These are phyloP conservation scores for Drosophila pallidifrons DNA, from an alignment of 1,140 invertebrate genomes.

Conservation along the genomic window DNA sequence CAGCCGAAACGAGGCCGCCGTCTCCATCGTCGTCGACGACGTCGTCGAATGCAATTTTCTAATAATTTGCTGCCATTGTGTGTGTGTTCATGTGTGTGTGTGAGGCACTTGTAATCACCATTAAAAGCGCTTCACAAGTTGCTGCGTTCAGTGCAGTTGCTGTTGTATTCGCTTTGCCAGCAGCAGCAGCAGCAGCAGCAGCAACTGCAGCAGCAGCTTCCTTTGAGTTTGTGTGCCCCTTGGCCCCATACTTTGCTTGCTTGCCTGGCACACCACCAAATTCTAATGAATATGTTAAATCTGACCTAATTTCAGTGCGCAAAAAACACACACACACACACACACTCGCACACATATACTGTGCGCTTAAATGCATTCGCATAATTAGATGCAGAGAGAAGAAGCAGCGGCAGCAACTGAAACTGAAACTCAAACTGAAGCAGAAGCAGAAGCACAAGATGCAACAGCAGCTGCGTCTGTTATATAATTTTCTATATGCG, in stretches of 20 bases:
- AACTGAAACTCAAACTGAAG: too few species aligned
- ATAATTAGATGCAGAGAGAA: slow-evolving; percentile 72
- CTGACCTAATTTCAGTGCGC: slow-evolving; percentile 69
- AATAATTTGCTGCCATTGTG: slow-evolving; percentile 67
- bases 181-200: slow-evolving; percentile 35
- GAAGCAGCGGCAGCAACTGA: slow-evolving; percentile 1
- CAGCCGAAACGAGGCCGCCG: slow-evolving; percentile 74
- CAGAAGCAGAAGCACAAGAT: not conserved
- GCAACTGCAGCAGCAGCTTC: slow-evolving; percentile 30
- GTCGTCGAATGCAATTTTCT: slow-evolving; percentile 77
- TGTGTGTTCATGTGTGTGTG: slow-evolving; percentile 31
- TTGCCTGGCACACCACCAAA: slow-evolving; percentile 29
- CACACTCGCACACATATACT: slow-evolving; percentile 30
- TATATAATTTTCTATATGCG: slow-evolving; percentile 27
- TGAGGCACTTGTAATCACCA: slow-evolving; percentile 77
- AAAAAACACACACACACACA: slow-evolving; percentile 25
- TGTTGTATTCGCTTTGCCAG: slow-evolving; percentile 16
- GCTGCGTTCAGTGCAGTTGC: slow-evolving; percentile 50
- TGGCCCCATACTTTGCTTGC: slow-evolving; percentile 38
- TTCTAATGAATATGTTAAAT: slow-evolving; percentile 83
- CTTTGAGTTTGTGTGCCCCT: slow-evolving; percentile 33
- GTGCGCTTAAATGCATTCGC: slow-evolving; percentile 77
- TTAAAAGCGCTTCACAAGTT: slow-evolving; percentile 71
- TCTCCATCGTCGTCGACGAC: slow-evolving; percentile 54
- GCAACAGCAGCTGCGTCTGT: slow-evolving; percentile 24